These are phyloP conservation scores for Speoplatyrhinus poulsoni DNA, from an alignment of 2,113 vertebrate genomes.

Conservation along the genomic window DNA sequence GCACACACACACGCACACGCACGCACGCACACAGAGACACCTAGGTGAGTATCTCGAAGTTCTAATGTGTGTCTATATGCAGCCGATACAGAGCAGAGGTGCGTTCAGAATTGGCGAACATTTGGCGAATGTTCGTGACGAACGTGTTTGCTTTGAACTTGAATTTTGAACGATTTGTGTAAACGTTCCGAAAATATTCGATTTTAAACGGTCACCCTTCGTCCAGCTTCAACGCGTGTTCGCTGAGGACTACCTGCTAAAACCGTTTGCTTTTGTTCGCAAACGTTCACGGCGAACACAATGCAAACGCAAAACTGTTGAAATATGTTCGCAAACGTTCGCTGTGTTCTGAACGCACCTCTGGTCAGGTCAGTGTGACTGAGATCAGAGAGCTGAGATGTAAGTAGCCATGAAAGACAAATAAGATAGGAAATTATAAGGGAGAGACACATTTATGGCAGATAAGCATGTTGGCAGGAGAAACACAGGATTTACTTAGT, in stretches of 20 bases:
- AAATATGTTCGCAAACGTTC: background rate
- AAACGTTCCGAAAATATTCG: too few relatives aligned
- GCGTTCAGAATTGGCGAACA: too few relatives aligned
- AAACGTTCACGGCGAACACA: too few relatives aligned
- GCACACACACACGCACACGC: conserved; percentile 34
- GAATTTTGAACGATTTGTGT: too few relatives aligned
- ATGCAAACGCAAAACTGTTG: too few relatives aligned
- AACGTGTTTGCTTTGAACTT: too few relatives aligned
- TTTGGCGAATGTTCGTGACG: too few relatives aligned
- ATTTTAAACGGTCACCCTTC: too few relatives aligned
- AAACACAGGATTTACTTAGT: background rate
- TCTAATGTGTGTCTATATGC: too few relatives aligned
- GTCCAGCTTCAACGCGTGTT: too few relatives aligned
- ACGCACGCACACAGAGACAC: background rate
- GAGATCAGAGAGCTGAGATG: conserved; percentile 8
- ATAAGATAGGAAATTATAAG: conserved; percentile 26
- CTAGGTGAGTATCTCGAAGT: background rate
- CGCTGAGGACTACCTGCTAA: too few relatives aligned
- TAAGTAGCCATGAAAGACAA: conserved; percentile 44
- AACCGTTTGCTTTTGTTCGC: too few relatives aligned
- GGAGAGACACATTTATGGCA: conserved; percentile 16
- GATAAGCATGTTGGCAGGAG: background rate
- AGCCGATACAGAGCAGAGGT: background rate
- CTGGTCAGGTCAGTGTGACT: background rate
- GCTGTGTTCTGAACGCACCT: conserved; percentile 13